phyloP scores from a whole-genome alignment of 2,113 vertebrate genomes.

The Fregata magnificens region DNA sequence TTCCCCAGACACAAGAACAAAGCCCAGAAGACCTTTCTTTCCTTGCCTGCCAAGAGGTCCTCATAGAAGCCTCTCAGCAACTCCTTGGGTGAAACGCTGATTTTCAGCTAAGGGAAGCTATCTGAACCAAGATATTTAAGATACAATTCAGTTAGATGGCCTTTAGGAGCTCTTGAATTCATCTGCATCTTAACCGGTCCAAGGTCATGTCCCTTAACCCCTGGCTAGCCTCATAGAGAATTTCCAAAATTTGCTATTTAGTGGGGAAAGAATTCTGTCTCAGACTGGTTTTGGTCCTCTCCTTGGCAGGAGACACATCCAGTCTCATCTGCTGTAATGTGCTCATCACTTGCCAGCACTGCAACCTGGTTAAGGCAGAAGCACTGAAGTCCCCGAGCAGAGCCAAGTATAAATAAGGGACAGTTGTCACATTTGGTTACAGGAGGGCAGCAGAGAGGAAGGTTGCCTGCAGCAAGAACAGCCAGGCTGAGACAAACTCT shows the following conservation, averaged over 20 bases:
- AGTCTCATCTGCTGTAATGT: background rate
- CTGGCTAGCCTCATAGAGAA: background rate
- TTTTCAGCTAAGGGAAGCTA: background rate
- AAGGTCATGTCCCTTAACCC: background rate
- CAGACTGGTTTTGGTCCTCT: background rate
- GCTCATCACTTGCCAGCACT: background rate
- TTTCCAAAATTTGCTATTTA: background rate
- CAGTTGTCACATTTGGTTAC: background rate
- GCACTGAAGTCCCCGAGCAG: background rate
- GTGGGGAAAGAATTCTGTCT: background rate
- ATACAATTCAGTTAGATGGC: background rate
- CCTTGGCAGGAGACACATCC: background rate
- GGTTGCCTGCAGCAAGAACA: background rate
- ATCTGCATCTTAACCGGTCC: background rate
- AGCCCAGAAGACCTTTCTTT: background rate
- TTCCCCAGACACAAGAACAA: background rate
- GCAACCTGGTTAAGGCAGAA: background rate
- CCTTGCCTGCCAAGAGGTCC: background rate
- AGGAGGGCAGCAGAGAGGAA: background rate
- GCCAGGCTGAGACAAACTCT: slow-evolving; percentile 21
- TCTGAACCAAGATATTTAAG: background rate
- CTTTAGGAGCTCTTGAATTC: background rate
- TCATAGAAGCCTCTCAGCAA: background rate
- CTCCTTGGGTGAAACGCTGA: background rate
- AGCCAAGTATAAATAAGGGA: background rate